Base-by-base conservation (phyloP, 2,888 invertebrate genomes). In the Phortica okadai region DNA sequence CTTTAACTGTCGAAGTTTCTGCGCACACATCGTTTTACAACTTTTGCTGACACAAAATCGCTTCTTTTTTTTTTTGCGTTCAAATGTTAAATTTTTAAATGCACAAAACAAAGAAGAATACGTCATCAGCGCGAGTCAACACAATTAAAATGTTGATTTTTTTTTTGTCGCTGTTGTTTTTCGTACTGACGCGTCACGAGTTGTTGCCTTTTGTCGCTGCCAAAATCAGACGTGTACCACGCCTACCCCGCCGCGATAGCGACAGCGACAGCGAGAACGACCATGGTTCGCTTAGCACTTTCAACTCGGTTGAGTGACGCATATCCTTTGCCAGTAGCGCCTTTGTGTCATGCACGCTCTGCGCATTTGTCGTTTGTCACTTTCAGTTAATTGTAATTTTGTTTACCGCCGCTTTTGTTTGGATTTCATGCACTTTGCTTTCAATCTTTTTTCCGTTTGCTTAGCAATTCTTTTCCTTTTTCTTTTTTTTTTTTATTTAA, bases 321-420 rank as follows among this genome's bases (percentile, higher is more conserved):
- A 14, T 50, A 50, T 50, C 8, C 50, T 14, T 50, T 14, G 50
- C 50, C 50, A 14, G 14, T 3, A 14, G 50, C 50, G 3, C 14
- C 8, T 50, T 14, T 11, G 50, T 50, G 50, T 50, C 14, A 50
- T 8, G 50, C 50, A 25, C n/a, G 62, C 62, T 62, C 21, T 62
- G 16, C 62, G 10, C 25, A 21, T 76, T 70, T 50, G 69, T 78
- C 78, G 78, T 73, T 81, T 80, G 85, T 79, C 87, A 88, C 85
- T 83, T 80, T 82, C 82, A 86, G 88, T 87, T 87, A 87, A 87
- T 87, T 87, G 86, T 86, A 87, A 88, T 87, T 86, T 86, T 85
- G 85, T 86, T 87, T 83, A 85, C 83, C 75, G 82, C 45, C 56
- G 56, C 21, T 21, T 74, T 76, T 25, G 59, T 16, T 14, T 41